Evolutionary conservation across 2,113 vertebrate genomes (phyloP).

Genomic region (Pogonocichla stellata): DNA sequence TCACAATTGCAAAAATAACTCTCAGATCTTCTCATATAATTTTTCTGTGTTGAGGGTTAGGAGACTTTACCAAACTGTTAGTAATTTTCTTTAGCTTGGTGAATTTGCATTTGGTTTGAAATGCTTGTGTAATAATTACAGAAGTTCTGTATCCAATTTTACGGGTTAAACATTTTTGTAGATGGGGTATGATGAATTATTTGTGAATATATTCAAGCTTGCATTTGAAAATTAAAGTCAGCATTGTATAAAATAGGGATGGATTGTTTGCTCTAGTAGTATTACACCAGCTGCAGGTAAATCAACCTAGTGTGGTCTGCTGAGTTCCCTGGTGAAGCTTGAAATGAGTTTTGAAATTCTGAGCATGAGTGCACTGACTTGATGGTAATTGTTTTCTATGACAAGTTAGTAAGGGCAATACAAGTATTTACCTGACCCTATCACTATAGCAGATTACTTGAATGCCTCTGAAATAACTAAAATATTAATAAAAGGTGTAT

Average conservation of each 20-base stretch:
- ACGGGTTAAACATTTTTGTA: not conserved
- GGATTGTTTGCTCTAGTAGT: not conserved
- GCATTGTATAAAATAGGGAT: not conserved
- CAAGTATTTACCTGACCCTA: not conserved
- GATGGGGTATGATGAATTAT: not conserved
- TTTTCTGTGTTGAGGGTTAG: not conserved
- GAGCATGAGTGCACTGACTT: not conserved
- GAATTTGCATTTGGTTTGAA: not conserved
- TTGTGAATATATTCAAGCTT: not conserved
- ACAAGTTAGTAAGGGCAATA: not conserved
- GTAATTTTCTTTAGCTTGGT: not conserved
- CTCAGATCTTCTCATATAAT: not conserved
- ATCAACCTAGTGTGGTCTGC: not conserved
- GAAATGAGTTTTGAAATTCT: not conserved
- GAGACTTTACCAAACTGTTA: not conserved
- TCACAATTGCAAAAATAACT: slow-evolving; percentile 30
- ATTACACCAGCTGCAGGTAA: not conserved
- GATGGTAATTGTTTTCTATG: not conserved
- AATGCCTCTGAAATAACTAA: not conserved
- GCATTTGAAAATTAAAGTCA: not conserved
- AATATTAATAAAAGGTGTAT: not conserved
- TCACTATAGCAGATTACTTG: not conserved
- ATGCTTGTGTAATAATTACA: not conserved
- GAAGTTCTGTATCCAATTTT: not conserved
- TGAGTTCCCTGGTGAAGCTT: not conserved